phyloP scores from a whole-genome alignment of 2,113 vertebrate species.

The Xyliphius kryptos region DNA sequence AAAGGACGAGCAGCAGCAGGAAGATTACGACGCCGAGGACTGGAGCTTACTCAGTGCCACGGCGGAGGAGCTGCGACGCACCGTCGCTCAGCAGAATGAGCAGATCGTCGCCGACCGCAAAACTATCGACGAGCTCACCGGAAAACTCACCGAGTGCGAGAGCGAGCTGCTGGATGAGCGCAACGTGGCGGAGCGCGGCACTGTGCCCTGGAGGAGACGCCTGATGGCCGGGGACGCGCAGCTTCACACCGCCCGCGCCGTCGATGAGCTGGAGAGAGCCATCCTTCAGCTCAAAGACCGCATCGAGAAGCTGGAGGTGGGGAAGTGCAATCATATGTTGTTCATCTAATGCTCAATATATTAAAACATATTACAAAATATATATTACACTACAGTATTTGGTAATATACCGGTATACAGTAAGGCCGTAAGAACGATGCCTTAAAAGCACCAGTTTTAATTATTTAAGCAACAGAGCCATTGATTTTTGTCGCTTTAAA shows the following conservation, averaged over 20 bases:
- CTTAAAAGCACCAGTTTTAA: no score
- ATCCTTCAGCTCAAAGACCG: conserved; percentile 88
- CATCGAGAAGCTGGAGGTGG: conserved; percentile 91
- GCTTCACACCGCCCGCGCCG: conserved; percentile 65
- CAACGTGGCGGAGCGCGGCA: conserved; percentile 55
- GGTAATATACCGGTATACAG: no score
- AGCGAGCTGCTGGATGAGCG: conserved; percentile 70
- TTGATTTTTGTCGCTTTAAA: no score
- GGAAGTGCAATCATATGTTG: no score
- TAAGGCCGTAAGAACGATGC: no score
- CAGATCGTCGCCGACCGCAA: conserved; percentile 84
- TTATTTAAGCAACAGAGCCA: no score
- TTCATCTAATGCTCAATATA: no score
- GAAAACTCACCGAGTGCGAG: conserved; percentile 87
- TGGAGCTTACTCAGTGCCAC: conserved; percentile 75
- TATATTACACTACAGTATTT: no score
- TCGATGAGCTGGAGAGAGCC: conserved; percentile 85
- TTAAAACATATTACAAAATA: no score
- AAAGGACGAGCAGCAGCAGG: conserved; percentile 46
- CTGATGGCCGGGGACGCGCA: conserved; percentile 73
- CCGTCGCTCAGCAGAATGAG: conserved; percentile 83
- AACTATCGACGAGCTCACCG: conserved; percentile 87
- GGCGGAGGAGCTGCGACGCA: conserved; percentile 84
- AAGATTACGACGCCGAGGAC: conserved; percentile 67
- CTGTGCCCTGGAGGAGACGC: conserved; percentile 70